Conservation (phyloP, 2,888 invertebrate species). For the Spicauda simplicius region DNA sequence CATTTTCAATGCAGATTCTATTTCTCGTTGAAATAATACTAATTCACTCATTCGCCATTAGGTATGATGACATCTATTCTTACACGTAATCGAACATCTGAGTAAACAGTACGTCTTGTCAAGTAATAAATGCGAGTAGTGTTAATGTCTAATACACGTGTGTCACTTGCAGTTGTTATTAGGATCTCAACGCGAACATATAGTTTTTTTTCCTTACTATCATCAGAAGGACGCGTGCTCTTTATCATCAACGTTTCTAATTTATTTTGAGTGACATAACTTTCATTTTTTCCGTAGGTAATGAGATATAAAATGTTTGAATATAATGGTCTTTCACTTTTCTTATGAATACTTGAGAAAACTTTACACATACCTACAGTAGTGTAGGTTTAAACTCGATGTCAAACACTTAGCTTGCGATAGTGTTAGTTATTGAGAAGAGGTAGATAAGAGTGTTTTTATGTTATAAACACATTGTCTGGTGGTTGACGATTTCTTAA, state of each 20-base stretch:
- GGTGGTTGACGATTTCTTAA: too few relatives aligned
- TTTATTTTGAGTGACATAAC: too few relatives aligned
- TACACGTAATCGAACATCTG: constrained; percentile 27
- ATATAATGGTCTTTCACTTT: too few relatives aligned
- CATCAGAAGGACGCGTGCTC: too few relatives aligned
- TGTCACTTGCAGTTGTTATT: background rate
- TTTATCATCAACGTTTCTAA: too few relatives aligned
- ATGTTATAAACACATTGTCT: background rate
- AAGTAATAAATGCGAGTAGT: constrained; percentile 1
- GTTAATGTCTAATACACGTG: background rate
- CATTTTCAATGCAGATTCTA: constrained; percentile 29
- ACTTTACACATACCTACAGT: background rate
- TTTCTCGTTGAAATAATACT: constrained; percentile 30
- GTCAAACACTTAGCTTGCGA: background rate
- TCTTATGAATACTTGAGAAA: background rate
- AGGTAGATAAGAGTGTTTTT: background rate
- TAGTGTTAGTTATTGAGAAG: background rate
- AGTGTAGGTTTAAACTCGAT: background rate
- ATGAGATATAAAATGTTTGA: too few relatives aligned
- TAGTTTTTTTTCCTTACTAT: background rate
- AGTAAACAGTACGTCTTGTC: constrained; percentile 25
- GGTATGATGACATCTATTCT: constrained; percentile 20
- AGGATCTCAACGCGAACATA: background rate
- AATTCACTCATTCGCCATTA: constrained; percentile 30
- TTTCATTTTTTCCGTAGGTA: too few relatives aligned